Evolutionary conservation across 2,797 vertebrate genomes (phyloP).

Genomic region (Enteromius radiatus): DNA sequence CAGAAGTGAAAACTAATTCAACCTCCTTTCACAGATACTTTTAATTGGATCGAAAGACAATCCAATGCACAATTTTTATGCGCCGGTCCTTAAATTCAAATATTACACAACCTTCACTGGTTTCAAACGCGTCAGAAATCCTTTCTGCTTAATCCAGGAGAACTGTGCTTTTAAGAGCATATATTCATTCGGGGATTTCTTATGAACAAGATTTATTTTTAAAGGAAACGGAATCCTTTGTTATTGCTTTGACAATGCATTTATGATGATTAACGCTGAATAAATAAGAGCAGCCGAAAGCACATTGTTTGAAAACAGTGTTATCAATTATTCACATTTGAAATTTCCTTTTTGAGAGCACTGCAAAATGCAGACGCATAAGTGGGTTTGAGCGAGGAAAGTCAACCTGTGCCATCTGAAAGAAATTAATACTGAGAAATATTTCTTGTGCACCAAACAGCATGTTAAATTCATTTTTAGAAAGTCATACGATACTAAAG

Average conservation of each 20-base stretch:
- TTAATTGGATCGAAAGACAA: slow-evolving; percentile 35
- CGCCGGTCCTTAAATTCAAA: background rate
- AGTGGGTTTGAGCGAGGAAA: too few relatives aligned
- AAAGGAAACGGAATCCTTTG: background rate
- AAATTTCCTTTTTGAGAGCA: background rate
- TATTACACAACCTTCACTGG: background rate
- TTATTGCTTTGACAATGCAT: background rate
- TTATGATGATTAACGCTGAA: slow-evolving; percentile 2
- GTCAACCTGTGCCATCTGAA: background rate
- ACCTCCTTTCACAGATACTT: slow-evolving; percentile 37
- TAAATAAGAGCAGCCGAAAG: background rate
- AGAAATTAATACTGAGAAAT: background rate
- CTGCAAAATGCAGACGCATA: background rate
- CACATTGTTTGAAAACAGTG: background rate
- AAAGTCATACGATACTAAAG: background rate
- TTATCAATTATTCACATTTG: background rate
- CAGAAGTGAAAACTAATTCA: slow-evolving; percentile 76
- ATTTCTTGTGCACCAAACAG: background rate
- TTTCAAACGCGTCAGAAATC: slow-evolving; percentile 8
- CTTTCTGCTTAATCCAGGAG: background rate
- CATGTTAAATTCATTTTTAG: background rate
- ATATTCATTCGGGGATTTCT: background rate
- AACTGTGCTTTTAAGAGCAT: background rate
- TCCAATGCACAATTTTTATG: slow-evolving; percentile 4
- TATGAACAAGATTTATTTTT: background rate